Evolutionary conservation across 2,113 vertebrate species (phyloP).

Genomic region (Porphyrio hochstetteri): DNA sequence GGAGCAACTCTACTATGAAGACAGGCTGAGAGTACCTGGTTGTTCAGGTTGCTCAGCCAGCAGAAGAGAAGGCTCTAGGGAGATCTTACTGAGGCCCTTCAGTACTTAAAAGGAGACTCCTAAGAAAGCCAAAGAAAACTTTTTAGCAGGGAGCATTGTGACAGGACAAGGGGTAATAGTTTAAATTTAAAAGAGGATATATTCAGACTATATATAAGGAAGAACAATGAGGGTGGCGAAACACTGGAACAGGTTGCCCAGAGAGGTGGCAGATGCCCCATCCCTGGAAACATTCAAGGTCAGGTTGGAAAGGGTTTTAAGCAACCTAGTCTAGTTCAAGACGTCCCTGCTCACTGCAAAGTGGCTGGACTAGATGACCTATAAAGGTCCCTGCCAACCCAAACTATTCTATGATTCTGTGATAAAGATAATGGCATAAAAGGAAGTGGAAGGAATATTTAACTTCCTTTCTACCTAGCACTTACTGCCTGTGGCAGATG

Average conservation of each 20-base stretch:
- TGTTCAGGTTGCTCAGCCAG: no score
- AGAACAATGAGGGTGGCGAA: background rate
- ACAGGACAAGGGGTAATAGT: background rate
- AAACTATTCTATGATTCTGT: background rate
- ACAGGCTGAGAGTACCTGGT: no score
- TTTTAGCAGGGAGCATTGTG: no score
- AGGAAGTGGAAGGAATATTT: background rate
- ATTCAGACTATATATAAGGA: background rate
- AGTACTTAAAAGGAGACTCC: no score
- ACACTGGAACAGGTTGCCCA: background rate
- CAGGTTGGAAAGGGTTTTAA: fast-evolving
- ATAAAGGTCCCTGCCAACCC: background rate
- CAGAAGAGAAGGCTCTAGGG: no score
- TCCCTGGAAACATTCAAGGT: background rate
- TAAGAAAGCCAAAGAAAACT: no score
- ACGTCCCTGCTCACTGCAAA: background rate
- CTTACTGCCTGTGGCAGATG: background rate
- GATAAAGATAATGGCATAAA: background rate
- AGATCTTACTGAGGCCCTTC: no score
- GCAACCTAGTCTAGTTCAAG: background rate
- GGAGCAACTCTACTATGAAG: background rate
- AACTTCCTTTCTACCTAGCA: background rate
- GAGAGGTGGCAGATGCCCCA: background rate
- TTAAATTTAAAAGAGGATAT: background rate
- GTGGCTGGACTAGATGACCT: background rate